Evolutionary conservation across 1,140 invertebrate species (phyloP).

Genomic region (Lordiphosa mommai): DNA sequence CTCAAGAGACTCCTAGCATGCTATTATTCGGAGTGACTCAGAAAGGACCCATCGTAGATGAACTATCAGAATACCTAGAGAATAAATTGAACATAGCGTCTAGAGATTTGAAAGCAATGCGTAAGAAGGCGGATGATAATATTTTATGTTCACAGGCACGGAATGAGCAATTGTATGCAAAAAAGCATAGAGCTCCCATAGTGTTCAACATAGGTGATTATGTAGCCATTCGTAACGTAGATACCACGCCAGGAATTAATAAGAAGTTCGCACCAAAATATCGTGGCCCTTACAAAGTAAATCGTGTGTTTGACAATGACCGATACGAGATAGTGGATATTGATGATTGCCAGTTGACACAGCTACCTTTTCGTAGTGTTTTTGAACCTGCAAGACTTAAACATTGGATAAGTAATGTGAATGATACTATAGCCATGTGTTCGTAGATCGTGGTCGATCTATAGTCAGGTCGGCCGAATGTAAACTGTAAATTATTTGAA

Average conservation of each 20-base stretch:
- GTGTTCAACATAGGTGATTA: neutral
- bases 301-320: neutral
- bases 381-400: no score
- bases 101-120: neutral
- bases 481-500: no score
- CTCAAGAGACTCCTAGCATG: no score
- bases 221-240: neutral
- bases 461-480: no score
- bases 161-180: neutral
- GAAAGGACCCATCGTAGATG: no score
- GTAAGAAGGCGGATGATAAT: neutral
- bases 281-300: neutral
- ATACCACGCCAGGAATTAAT: neutral
- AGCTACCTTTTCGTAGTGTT: no score
- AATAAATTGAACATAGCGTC: neutral
- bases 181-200: neutral
- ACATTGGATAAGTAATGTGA: no score
- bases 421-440: no score
- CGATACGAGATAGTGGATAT: no score
- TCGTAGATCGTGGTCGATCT: no score
- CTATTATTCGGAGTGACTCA: no score
- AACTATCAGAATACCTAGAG: neutral
- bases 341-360: no score
- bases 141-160: neutral
- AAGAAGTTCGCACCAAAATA: constrained; percentile 3